These are phyloP conservation scores for Microctonus hyperodae DNA, from an alignment of 2,888 invertebrate species.

Conservation along the genomic window DNA sequence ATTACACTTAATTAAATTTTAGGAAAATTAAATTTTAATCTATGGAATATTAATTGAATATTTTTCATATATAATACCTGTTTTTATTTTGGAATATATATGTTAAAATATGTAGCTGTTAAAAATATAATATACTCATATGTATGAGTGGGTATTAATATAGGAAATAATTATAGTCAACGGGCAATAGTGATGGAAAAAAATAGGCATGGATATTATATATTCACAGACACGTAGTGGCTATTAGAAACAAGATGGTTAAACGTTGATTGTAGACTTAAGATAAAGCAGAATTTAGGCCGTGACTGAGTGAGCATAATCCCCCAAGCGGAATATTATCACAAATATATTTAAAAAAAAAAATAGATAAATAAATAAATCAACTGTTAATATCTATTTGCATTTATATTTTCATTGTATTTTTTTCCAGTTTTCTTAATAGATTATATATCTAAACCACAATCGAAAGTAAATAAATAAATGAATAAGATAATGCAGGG, in stretches of 20 bases:
- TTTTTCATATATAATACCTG: neutral
- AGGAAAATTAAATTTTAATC: too few species aligned
- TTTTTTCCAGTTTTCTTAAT: too few species aligned
- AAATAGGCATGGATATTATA: constrained; percentile 16
- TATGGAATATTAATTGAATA: too few species aligned
- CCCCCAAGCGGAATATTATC: constrained; percentile 24
- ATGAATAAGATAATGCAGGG: neutral
- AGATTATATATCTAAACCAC: neutral
- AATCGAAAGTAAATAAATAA: neutral
- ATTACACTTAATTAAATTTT: too few species aligned
- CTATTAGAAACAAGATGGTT: constrained; percentile 54
- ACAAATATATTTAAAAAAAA: neutral
- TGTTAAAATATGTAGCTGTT: neutral
- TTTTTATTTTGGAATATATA: neutral
- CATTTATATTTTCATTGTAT: neutral
- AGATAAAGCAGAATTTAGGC: constrained; percentile 52
- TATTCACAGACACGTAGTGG: constrained; percentile 59
- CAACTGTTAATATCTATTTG: neutral
- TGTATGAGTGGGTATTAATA: neutral
- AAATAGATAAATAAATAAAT: neutral
- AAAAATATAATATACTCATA: too few species aligned
- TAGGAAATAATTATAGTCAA: neutral
- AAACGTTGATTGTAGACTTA: constrained; percentile 43
- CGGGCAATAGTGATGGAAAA: constrained; percentile 10
- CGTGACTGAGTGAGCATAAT: constrained; percentile 51